Base-by-base conservation (phyloP, 2,888 invertebrate species). In the Malthinus seriepunctatus region DNA sequence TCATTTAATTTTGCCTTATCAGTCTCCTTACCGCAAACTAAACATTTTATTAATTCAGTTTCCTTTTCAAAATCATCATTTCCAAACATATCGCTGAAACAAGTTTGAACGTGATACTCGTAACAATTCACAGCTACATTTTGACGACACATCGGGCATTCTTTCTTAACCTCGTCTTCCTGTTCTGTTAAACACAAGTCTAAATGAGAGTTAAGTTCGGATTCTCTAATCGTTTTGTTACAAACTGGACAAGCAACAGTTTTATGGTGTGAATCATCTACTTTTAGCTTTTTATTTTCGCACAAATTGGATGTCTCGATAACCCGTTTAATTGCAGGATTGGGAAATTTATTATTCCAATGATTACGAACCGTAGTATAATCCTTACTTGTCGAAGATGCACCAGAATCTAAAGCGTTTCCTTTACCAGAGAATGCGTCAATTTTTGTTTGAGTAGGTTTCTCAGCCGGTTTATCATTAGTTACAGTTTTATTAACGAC, bases 181-280 rank as follows among this genome's bases (percentile, higher is more conserved):
- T 51, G 10, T 10, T 46, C n/a, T 6, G 12, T 9, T 8, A 67
- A 45, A 38, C 69, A 69, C 1, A 12, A 23, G 51, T 69, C 67
- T 33, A 69, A 52, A 46, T 69, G 67, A 0, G 31, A 14, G 33
- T 67, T 68, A 32, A 67, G 10, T 46, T 60, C 48, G 10, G 12
- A 37, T 32, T 53, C 42, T 11, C 47, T 23, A 10, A 64, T 6
- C 51, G 37, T 14, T 45, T 44, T 45, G 10, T 50, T 63, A 65
- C 82, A 82, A 46, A 77, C 71, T 6, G 82, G 81, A 67, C 82
- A 82, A 8, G 60, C 62, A 15, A 71, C 69, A 2, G 32, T 46
- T 33, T 65, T 44, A 9, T 44, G 42, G 31, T 52, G 35, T 32
- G n/a, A 32, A 32, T 32, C 33, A 6, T 14, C 23, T 2, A 31